Evolutionary conservation across 2,888 invertebrate genomes (phyloP).

Genomic region (Latrodectus hesperus): DNA sequence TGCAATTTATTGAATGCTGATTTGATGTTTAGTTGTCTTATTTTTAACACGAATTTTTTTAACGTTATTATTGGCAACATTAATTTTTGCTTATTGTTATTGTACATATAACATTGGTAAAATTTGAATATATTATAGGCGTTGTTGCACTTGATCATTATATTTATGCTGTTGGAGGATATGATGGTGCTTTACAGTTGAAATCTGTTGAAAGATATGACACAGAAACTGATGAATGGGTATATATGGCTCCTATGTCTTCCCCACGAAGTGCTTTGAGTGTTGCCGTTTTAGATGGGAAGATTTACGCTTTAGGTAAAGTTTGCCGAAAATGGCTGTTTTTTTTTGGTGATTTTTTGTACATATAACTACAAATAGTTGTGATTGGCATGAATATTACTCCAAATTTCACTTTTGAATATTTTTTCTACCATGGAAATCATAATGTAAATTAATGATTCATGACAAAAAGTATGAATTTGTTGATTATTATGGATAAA

Average conservation of each 20-base stretch:
- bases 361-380: neutral
- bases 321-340: neutral
- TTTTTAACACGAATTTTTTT: neutral
- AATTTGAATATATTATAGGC: constrained; percentile 74
- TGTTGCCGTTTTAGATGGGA: constrained; percentile 88
- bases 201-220: constrained; percentile 90
- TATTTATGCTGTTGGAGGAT: constrained; percentile 96
- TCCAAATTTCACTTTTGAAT: neutral
- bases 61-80: no score
- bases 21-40: neutral
- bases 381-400: neutral
- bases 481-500: no score
- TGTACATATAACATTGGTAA: neutral
- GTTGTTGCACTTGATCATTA: constrained; percentile 88
- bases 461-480: neutral
- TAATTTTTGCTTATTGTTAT: no score
- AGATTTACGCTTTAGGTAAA: constrained; percentile 90
- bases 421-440: neutral
- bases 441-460: neutral
- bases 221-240: constrained; percentile 88
- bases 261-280: constrained; percentile 91
- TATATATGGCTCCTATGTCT: constrained; percentile 83
- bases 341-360: neutral
- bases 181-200: constrained; percentile 88
- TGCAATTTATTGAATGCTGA: neutral